Evolutionary conservation across 2,797 vertebrate genomes (phyloP).

Genomic region (Gymnopithys bicolor): DNA sequence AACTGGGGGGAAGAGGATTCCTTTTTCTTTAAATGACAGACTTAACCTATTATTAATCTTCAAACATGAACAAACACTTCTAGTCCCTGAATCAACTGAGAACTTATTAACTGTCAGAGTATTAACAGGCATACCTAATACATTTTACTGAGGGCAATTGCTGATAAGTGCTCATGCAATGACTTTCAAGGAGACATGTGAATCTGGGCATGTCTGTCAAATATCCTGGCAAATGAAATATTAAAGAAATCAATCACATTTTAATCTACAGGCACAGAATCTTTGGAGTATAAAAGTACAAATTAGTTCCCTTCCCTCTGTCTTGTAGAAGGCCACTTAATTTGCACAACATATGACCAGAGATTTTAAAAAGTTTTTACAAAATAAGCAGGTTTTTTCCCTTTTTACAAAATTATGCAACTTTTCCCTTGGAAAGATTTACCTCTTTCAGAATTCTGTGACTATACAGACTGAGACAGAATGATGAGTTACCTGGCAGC

Average conservation of each 20-base stretch:
- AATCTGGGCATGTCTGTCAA: constrained; percentile 44
- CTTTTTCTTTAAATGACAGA: constrained; percentile 11
- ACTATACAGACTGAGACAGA: background rate
- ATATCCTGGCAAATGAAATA: constrained; percentile 37
- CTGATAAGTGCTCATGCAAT: constrained; percentile 51
- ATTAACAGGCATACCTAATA: constrained; percentile 56
- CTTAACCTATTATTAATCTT: constrained; percentile 43
- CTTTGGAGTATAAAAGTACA: background rate
- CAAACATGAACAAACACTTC: constrained; percentile 35
- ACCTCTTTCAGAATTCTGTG: background rate
- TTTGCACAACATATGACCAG: background rate
- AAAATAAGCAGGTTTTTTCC: background rate
- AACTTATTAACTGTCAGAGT: constrained; percentile 56
- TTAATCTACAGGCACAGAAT: constrained; percentile 20
- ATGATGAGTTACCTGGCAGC: background rate
- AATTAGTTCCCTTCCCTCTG: background rate
- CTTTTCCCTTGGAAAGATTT: constrained; percentile 1
- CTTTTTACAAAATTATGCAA: background rate
- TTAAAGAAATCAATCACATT: constrained; percentile 55
- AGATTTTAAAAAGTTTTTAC: background rate
- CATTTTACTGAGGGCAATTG: constrained; percentile 50
- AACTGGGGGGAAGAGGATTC: background rate
- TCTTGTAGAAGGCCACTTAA: background rate
- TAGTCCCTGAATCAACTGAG: constrained; percentile 35
- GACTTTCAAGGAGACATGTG: constrained; percentile 32